A percentile compares a stretch with the other conserved stretches of the same genome.
phyloP scores from a whole-genome alignment of 2,797 vertebrate species.

The Sebastes itinus region DNA sequence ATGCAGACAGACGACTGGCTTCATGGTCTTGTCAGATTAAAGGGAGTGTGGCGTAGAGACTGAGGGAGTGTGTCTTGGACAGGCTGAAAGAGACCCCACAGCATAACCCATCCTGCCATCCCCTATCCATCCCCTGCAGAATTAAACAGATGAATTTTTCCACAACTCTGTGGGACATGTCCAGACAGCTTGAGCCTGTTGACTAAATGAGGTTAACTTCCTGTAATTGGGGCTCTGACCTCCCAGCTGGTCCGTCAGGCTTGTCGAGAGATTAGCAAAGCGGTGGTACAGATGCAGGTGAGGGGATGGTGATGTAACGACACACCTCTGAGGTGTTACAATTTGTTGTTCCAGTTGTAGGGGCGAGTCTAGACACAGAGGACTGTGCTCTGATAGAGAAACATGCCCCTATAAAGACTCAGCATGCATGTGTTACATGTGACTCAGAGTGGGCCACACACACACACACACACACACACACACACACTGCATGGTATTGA shows the following conservation, averaged over 20 bases:
- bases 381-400: neutral
- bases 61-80: slow-evolving; percentile 1
- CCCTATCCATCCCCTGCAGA: neutral
- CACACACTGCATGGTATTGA: neutral
- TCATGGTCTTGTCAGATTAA: slow-evolving; percentile 50
- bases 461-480: neutral
- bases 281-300: neutral
- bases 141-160: slow-evolving; percentile 5
- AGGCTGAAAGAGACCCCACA: neutral
- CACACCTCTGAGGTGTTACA: slow-evolving; percentile 15
- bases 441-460: slow-evolving; percentile 13
- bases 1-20: slow-evolving; percentile 22
- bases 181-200: slow-evolving; percentile 41
- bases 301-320: slow-evolving; percentile 1
- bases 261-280: slow-evolving; percentile 21
- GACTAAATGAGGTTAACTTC: slow-evolving; percentile 53
- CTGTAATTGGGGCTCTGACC: slow-evolving; percentile 53
- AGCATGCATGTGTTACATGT: slow-evolving; percentile 22
- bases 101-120: neutral
- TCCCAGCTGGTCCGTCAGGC: slow-evolving; percentile 28
- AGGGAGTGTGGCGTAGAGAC: slow-evolving; percentile 4
- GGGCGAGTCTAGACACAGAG: slow-evolving; percentile 39
- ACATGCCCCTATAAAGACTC: neutral
- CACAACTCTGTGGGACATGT: slow-evolving; percentile 32
- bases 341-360: slow-evolving; percentile 14